These are phyloP conservation scores for Cantharis flavilabris DNA, from an alignment of 2,888 invertebrate species.

Conservation along the genomic window DNA sequence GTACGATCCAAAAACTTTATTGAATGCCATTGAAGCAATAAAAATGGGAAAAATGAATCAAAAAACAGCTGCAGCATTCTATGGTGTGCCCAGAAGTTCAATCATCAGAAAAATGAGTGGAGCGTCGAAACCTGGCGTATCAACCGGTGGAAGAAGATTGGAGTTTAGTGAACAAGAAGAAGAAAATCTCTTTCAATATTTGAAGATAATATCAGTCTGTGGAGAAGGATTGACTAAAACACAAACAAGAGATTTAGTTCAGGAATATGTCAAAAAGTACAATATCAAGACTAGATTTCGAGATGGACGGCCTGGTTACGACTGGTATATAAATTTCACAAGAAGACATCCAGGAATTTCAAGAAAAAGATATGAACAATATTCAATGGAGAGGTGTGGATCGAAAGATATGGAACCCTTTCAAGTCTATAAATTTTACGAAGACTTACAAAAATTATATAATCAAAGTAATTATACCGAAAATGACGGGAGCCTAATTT, in stretches of 20 bases:
- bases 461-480: not conserved
- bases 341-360: not conserved
- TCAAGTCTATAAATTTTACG: not conserved
- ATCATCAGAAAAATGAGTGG: not conserved
- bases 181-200: not conserved
- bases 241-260: not conserved
- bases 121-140: not conserved
- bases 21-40: not conserved
- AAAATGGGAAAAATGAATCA: not conserved
- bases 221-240: not conserved
- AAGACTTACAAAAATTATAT: constrained; percentile 1
- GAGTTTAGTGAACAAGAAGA: not conserved
- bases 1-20: not conserved
- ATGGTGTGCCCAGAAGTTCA: not conserved
- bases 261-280: not conserved
- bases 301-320: not conserved
- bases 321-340: not conserved
- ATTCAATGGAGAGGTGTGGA: not conserved
- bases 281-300: not conserved
- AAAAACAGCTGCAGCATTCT: not conserved
- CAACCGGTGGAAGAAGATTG: not conserved
- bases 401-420: not conserved
- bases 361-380: not conserved
- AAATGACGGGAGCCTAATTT: not conserved
- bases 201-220: not conserved